These are phyloP conservation scores for Carcina quercana DNA, from an alignment of 2,888 invertebrate species.

Conservation along the genomic window DNA sequence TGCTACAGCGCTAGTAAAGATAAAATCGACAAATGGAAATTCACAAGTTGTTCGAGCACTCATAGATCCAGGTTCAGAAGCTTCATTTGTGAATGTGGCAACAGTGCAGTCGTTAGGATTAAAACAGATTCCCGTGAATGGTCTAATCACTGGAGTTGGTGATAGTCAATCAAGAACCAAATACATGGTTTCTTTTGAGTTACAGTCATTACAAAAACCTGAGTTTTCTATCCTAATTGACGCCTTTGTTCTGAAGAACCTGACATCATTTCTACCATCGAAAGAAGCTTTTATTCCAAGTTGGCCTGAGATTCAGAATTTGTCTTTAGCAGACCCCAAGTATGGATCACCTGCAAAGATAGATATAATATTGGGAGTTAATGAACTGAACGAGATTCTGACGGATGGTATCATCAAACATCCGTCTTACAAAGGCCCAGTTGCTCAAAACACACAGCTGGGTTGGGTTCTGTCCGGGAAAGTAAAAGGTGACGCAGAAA, in stretches of 20 bases:
- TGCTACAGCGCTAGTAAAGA: slow-evolving; percentile 6
- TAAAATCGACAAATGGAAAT: slow-evolving; percentile 3
- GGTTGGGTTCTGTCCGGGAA: slow-evolving; percentile 21
- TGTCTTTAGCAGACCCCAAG: slow-evolving; percentile 17
- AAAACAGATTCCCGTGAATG: slow-evolving; percentile 10
- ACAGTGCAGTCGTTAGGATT: slow-evolving; percentile 16
- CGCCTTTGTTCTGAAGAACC: slow-evolving; percentile 15
- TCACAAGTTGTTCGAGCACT: slow-evolving; percentile 8
- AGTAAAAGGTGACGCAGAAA: background rate
- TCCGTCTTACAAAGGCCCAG: slow-evolving; percentile 2
- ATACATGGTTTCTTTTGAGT: slow-evolving; percentile 8
- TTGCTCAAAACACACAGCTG: slow-evolving; percentile 18
- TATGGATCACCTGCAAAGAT: slow-evolving; percentile 15
- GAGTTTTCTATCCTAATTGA: slow-evolving; percentile 8
- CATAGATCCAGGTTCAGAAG: slow-evolving; percentile 18
- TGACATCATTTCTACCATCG: slow-evolving; percentile 13
- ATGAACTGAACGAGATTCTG: slow-evolving; percentile 13
- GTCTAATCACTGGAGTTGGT: slow-evolving; percentile 17
- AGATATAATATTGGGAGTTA: slow-evolving; percentile 16
- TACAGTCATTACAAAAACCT: slow-evolving; percentile 12
- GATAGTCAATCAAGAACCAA: slow-evolving; percentile 13
- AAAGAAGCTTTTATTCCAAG: background rate
- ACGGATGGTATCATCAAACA: slow-evolving; percentile 11
- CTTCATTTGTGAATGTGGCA: slow-evolving; percentile 18
- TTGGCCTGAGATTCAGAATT: slow-evolving; percentile 13